A percentile compares a stretch with the other conserved stretches of the same genome.
These are phyloP conservation scores for Prorops nasuta DNA, from an alignment of 1,140 invertebrate genomes.

Conservation along the genomic window DNA sequence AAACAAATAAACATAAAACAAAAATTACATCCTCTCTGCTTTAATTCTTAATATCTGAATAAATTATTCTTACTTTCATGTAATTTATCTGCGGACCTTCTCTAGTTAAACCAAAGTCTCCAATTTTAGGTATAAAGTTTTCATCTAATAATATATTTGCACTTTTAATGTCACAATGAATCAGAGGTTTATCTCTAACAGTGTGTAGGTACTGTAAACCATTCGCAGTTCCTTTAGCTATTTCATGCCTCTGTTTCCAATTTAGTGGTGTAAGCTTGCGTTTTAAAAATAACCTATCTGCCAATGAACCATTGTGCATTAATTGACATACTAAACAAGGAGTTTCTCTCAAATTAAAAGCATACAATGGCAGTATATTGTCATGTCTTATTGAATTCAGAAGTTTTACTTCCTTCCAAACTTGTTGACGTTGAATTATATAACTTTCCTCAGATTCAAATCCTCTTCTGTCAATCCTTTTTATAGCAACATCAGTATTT, in stretches of 20 bases:
- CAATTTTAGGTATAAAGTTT: conserved; percentile 85
- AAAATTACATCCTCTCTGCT: too few species aligned
- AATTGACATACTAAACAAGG: conserved; percentile 91
- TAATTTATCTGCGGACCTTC: conserved; percentile 46
- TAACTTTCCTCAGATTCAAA: conserved; percentile 53
- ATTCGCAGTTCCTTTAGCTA: conserved; percentile 81
- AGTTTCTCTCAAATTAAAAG: conserved; percentile 71
- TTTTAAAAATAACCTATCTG: conserved; percentile 77
- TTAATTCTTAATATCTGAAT: background rate
- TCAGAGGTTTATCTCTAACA: conserved; percentile 73
- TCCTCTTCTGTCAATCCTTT: conserved; percentile 66
- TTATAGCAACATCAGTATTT: conserved; percentile 86
- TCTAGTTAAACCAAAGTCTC: conserved; percentile 90
- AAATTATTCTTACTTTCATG: conserved; percentile 31
- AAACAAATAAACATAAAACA: conserved; percentile 7
- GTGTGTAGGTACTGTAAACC: conserved; percentile 91
- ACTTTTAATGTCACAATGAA: conserved; percentile 95
- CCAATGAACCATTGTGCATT: conserved; percentile 90
- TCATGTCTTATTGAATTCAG: conserved; percentile 85
- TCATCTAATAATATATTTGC: conserved; percentile 93
- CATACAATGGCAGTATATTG: conserved; percentile 91
- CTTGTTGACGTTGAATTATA: conserved; percentile 67
- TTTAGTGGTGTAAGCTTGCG: conserved; percentile 64
- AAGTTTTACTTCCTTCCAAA: conserved; percentile 73
- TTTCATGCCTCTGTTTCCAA: conserved; percentile 76